phyloP scores from a whole-genome alignment of 2,113 vertebrate genomes.

The Podarcis cretensis region DNA sequence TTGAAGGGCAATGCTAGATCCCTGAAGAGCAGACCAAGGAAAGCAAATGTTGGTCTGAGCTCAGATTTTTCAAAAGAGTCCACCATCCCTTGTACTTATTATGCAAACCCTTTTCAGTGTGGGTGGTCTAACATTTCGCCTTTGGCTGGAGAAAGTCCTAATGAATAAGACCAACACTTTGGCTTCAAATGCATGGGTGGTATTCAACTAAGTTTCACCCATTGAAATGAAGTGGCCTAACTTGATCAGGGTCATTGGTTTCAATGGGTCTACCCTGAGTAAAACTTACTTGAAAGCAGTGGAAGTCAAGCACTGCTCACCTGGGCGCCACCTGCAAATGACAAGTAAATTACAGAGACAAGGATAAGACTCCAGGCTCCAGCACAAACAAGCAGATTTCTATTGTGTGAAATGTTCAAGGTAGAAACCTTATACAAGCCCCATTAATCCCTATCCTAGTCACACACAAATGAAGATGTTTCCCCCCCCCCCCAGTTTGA shows the following conservation, averaged over 20 bases:
- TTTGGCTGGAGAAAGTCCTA: slow-evolving; percentile 47
- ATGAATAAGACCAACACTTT: accelerated
- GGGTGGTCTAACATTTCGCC: slow-evolving; percentile 7
- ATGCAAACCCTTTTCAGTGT: slow-evolving; percentile 42
- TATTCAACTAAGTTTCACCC: too few species aligned
- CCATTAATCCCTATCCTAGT: not conserved
- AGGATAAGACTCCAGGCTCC: not conserved
- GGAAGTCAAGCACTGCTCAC: too few species aligned
- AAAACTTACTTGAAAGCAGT: too few species aligned
- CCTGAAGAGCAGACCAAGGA: not conserved
- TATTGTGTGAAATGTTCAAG: not conserved
- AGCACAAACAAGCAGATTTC: not conserved
- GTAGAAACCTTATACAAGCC: not conserved
- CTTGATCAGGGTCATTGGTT: too few species aligned
- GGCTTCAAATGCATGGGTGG: not conserved
- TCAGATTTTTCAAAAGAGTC: not conserved
- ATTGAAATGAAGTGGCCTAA: too few species aligned
- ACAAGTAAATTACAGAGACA: not conserved
- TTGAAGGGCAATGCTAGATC: not conserved
- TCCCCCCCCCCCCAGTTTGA: not conserved
- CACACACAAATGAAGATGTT: not conserved
- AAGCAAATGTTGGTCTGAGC: not conserved
- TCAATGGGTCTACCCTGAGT: too few species aligned
- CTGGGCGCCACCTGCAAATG: not conserved
- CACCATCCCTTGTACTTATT: not conserved